These are phyloP conservation scores for Chelonus insularis DNA, from an alignment of 1,140 invertebrate species.

Conservation along the genomic window DNA sequence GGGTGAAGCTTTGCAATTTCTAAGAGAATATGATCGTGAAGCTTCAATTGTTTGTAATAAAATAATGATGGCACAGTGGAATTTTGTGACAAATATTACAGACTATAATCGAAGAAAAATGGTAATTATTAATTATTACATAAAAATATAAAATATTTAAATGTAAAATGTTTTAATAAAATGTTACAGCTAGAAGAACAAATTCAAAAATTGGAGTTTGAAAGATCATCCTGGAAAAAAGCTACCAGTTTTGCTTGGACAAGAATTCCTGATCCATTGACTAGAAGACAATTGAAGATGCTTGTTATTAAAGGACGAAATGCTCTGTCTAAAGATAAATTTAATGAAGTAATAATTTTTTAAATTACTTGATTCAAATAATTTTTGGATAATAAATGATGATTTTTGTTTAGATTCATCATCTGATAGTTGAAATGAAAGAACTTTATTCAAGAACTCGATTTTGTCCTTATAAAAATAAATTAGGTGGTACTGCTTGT, in stretches of 20 bases:
- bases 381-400: too few species aligned
- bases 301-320: constrained; percentile 72
- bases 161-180: background rate
- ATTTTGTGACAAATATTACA: constrained; percentile 78
- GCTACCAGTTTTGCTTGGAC: constrained; percentile 70
- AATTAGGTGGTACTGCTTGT: constrained; percentile 64
- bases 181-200: constrained; percentile 65
- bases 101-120: constrained; percentile 71
- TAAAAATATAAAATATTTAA: background rate
- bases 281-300: constrained; percentile 71
- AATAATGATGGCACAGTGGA: constrained; percentile 74
- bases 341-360: constrained; percentile 67
- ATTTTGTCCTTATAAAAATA: constrained; percentile 69
- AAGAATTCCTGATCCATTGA: constrained; percentile 67
- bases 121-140: too few species aligned
- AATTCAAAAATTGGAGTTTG: constrained; percentile 71
- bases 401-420: constrained; percentile 75
- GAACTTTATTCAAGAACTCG: constrained; percentile 73
- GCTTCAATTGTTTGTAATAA: constrained; percentile 72
- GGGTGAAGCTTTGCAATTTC: constrained; percentile 70
- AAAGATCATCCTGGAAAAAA: constrained; percentile 73
- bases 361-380: background rate
- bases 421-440: constrained; percentile 79
- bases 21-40: constrained; percentile 73
- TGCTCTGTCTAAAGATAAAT: constrained; percentile 74